These are phyloP conservation scores for Chaetorhynchus papuensis DNA, from an alignment of 2,113 vertebrate species.

Conservation along the genomic window DNA sequence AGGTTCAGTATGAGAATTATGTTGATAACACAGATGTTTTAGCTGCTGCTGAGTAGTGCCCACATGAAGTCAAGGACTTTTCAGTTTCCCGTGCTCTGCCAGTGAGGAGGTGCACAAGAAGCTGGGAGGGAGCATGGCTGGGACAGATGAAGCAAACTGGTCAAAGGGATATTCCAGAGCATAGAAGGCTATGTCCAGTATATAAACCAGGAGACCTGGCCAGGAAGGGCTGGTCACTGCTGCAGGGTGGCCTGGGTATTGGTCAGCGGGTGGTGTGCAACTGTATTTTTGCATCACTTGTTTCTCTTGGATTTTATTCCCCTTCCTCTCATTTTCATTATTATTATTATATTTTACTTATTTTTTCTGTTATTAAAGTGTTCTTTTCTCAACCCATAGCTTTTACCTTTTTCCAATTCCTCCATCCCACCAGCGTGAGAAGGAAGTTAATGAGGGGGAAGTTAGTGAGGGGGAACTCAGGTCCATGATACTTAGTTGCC, in stretches of 20 bases:
- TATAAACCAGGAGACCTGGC: background rate
- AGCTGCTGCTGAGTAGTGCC: background rate
- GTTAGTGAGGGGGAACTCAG: background rate
- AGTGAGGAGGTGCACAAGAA: background rate
- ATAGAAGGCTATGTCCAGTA: background rate
- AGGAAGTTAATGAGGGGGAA: fast-evolving
- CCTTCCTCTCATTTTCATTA: background rate
- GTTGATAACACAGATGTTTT: background rate
- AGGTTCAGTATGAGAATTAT: background rate
- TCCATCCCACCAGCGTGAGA: background rate
- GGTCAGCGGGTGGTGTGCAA: fast-evolving
- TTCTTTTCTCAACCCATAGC: background rate
- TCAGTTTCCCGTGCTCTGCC: background rate
- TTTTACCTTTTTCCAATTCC: background rate
- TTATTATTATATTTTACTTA: background rate
- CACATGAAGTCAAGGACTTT: background rate
- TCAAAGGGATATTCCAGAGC: background rate
- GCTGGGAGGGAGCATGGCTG: background rate
- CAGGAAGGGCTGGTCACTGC: background rate
- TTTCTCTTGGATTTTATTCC: background rate
- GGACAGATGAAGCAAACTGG: background rate
- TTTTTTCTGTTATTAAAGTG: background rate
- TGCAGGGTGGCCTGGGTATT: background rate
- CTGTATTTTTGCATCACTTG: background rate
- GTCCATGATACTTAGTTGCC: background rate